Evolutionary conservation across 2,888 invertebrate genomes (phyloP).

Genomic region (Chorisops tibialis): DNA sequence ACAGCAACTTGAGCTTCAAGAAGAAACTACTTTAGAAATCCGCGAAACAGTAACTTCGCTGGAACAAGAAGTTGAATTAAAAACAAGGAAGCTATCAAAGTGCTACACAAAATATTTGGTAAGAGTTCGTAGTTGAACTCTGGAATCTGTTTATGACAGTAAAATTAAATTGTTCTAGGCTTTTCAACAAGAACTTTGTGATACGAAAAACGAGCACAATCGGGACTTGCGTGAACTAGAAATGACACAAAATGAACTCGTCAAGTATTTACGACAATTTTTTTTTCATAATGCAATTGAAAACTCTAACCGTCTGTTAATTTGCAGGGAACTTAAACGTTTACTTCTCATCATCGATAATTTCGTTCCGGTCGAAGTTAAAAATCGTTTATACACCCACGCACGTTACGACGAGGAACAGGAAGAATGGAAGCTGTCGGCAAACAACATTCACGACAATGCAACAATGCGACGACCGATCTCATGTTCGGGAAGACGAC

Average conservation of each 20-base stretch:
- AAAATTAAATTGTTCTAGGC: slow-evolving; percentile 36
- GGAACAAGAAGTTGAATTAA: slow-evolving; percentile 95
- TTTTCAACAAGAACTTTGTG: slow-evolving; percentile 71
- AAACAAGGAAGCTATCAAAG: slow-evolving; percentile 87
- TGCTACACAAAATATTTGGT: slow-evolving; percentile 78
- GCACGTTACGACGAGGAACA: slow-evolving; percentile 79
- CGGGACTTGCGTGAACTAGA: slow-evolving; percentile 89
- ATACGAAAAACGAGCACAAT: slow-evolving; percentile 83
- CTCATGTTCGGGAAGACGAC: slow-evolving; percentile 61
- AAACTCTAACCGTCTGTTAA: slow-evolving; percentile 13
- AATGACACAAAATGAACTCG: slow-evolving; percentile 84
- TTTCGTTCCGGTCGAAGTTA: slow-evolving; percentile 82
- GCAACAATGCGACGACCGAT: slow-evolving; percentile 59
- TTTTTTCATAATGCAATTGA: not conserved
- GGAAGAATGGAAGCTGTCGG: slow-evolving; percentile 64
- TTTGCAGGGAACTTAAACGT: slow-evolving; percentile 73
- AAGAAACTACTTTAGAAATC: slow-evolving; percentile 87
- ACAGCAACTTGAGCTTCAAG: slow-evolving; percentile 88
- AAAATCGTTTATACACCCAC: slow-evolving; percentile 68
- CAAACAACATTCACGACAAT: slow-evolving; percentile 51
- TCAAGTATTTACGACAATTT: slow-evolving; percentile 55
- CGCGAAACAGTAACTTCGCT: slow-evolving; percentile 86
- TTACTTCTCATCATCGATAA: slow-evolving; percentile 85
- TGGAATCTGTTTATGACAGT: not conserved
- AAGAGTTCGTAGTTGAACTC: too few relatives aligned